These are phyloP conservation scores for Erannis defoliaria DNA, from an alignment of 2,888 invertebrate species.

Conservation along the genomic window DNA sequence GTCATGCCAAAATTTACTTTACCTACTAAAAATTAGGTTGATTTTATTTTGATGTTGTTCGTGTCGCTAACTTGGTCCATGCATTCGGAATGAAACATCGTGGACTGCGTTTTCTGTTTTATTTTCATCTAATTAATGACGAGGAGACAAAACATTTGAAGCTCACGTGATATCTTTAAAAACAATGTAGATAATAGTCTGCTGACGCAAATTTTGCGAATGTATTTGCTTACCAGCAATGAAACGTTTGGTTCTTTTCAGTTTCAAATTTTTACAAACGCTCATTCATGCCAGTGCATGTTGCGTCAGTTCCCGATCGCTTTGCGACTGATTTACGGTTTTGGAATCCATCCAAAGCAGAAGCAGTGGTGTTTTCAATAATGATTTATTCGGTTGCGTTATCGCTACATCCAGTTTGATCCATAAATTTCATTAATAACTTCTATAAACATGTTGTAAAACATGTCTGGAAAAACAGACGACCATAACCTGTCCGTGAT, in stretches of 20 bases:
- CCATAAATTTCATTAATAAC: slow-evolving; percentile 31
- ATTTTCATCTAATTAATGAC: slow-evolving; percentile 45
- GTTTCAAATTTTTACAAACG: slow-evolving; percentile 21
- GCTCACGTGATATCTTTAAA: slow-evolving; percentile 8
- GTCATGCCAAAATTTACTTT: slow-evolving; percentile 70
- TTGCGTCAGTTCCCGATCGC: slow-evolving; percentile 39
- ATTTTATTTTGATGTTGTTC: slow-evolving; percentile 58
- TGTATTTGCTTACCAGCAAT: slow-evolving; percentile 19
- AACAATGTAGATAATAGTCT: slow-evolving; percentile 3
- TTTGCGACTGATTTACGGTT: slow-evolving; percentile 50
- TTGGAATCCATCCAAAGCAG: slow-evolving; percentile 56
- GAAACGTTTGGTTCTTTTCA: slow-evolving; percentile 3
- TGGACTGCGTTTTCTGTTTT: slow-evolving; percentile 61
- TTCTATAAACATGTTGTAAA: slow-evolving; percentile 20
- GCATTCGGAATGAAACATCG: slow-evolving; percentile 62
- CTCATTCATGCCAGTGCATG: slow-evolving; percentile 39
- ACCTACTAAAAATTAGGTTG: slow-evolving; percentile 57
- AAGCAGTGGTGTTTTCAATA: slow-evolving; percentile 52
- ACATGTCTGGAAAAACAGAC: slow-evolving; percentile 22
- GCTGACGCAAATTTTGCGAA: slow-evolving; percentile 19
- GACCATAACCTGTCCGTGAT: slow-evolving; percentile 20
- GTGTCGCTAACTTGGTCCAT: slow-evolving; percentile 68
- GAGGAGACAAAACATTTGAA: slow-evolving; percentile 58
- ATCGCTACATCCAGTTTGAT: slow-evolving; percentile 30
- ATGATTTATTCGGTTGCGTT: slow-evolving; percentile 54